Conservation (phyloP, 2,888 invertebrate species). For the Drosophila flavopinicola region DNA sequence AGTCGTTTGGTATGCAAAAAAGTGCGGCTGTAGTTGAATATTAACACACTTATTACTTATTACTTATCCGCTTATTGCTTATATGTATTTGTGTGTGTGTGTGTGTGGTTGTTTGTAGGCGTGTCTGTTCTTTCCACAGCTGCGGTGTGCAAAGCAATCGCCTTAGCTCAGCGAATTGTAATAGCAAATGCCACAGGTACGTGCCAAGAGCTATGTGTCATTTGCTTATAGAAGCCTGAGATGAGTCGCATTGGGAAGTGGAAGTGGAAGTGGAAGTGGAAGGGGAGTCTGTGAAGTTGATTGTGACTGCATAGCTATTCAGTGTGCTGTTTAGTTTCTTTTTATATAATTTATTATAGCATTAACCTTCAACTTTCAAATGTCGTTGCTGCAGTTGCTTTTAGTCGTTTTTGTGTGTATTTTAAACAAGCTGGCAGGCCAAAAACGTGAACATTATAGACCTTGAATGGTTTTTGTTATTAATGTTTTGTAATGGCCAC, state of each 20-base stretch:
- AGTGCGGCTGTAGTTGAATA: constrained; percentile 41
- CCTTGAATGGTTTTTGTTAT: constrained; percentile 48
- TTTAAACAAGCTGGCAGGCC: constrained; percentile 20
- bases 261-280: too few relatives aligned
- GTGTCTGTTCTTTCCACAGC: constrained; percentile 37
- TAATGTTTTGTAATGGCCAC: constrained; percentile 9
- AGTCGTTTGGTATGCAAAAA: constrained; percentile 58
- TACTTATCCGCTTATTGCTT: too few relatives aligned
- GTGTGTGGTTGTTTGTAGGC: constrained; percentile 41
- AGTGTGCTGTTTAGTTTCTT: constrained; percentile 20
- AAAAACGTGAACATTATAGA: constrained; percentile 67
- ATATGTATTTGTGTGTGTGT: constrained; percentile 18
- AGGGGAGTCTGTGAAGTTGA: too few relatives aligned
- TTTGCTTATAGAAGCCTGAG: constrained; percentile 46
- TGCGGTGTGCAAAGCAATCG: too few relatives aligned
- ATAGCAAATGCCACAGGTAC: constrained; percentile 45
- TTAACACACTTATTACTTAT: constrained; percentile 39
- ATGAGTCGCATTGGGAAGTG: constrained; percentile 3
- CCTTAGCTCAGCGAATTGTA: too few relatives aligned
- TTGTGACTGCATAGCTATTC: constrained; percentile 14
- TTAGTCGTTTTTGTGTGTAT: constrained; percentile 9
- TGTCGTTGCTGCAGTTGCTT: constrained; percentile 42
- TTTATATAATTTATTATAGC: constrained; percentile 61
- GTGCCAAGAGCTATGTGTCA: constrained; percentile 67
- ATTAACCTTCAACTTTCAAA: constrained; percentile 73